Percentiles rank a stretch among this genome's conserved stretches.
Evolutionary conservation across 2,888 invertebrate genomes (phyloP).

Genomic region (Agrochola litura): DNA sequence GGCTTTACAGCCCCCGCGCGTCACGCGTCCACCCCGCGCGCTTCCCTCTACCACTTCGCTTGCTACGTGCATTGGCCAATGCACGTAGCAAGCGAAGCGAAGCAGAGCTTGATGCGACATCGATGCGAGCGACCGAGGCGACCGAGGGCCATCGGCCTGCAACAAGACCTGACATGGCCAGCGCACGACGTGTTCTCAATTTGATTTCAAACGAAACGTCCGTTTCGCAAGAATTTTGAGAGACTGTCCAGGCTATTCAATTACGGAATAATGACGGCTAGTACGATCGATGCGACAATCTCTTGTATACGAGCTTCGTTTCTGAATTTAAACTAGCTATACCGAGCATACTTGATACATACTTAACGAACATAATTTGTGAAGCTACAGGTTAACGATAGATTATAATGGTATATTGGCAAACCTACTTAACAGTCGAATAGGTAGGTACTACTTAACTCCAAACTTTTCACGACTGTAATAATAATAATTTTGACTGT

Average conservation of each 20-base stretch:
- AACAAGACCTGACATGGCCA: slow-evolving; percentile 74
- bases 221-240: slow-evolving; percentile 12
- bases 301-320: slow-evolving; percentile 1
- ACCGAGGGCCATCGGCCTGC: slow-evolving; percentile 69
- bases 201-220: slow-evolving; percentile 73
- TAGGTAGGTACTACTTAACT: background rate
- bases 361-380: background rate
- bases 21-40: slow-evolving; percentile 77
- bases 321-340: slow-evolving; percentile 14
- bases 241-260: slow-evolving; percentile 11
- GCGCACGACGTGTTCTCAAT: slow-evolving; percentile 76
- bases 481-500: background rate
- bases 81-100: slow-evolving; percentile 69
- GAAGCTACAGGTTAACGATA: background rate
- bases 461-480: background rate
- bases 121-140: slow-evolving; percentile 75
- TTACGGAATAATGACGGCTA: slow-evolving; percentile 25
- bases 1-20: slow-evolving; percentile 77
- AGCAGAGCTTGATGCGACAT: slow-evolving; percentile 79
- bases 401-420: background rate
- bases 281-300: slow-evolving; percentile 21
- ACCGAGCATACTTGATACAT: background rate
- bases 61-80: slow-evolving; percentile 65
- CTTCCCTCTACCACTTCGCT: slow-evolving; percentile 69
- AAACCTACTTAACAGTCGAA: background rate